Conservation (phyloP, 2,888 invertebrate genomes). For the Bellardia pandia region DNA sequence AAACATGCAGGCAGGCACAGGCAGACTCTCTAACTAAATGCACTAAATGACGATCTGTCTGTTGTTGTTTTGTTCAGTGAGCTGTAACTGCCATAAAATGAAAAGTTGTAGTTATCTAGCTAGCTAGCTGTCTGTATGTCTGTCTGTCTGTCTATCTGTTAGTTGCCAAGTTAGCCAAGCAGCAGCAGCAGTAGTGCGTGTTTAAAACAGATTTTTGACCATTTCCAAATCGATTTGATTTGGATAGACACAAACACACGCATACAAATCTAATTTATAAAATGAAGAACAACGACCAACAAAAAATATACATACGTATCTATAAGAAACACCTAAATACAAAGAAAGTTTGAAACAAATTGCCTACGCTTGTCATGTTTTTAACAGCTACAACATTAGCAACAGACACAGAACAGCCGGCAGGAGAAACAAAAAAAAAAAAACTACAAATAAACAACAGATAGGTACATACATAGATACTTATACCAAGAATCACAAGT, state of each 20-base stretch:
- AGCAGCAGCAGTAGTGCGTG: conserved; percentile 57
- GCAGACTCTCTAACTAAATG: conserved; percentile 31
- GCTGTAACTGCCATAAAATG: conserved; percentile 17
- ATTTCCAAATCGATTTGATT: conserved; percentile 72
- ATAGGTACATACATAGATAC: conserved; percentile 5
- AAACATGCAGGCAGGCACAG: neutral
- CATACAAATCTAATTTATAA: conserved; percentile 64
- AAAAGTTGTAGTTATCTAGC: conserved; percentile 29
- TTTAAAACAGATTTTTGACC: conserved; percentile 61
- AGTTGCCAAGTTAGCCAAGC: conserved; percentile 7
- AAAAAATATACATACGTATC: no score
- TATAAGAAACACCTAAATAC: conserved; percentile 33
- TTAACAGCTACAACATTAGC: conserved; percentile 74
- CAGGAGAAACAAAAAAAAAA: conserved; percentile 29
- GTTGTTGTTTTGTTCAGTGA: conserved; percentile 59
- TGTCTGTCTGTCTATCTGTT: neutral
- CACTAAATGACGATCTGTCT: conserved; percentile 60
- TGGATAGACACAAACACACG: conserved; percentile 56
- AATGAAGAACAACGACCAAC: neutral
- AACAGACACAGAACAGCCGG: conserved; percentile 36
- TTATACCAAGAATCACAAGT: conserved; percentile 69
- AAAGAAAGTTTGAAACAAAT: conserved; percentile 75
- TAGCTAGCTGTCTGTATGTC: neutral
- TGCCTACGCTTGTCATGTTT: conserved; percentile 82
- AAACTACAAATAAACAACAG: neutral